Evolutionary conservation across 2,113 vertebrate genomes (phyloP).

Genomic region (Pantherophis guttatus): DNA sequence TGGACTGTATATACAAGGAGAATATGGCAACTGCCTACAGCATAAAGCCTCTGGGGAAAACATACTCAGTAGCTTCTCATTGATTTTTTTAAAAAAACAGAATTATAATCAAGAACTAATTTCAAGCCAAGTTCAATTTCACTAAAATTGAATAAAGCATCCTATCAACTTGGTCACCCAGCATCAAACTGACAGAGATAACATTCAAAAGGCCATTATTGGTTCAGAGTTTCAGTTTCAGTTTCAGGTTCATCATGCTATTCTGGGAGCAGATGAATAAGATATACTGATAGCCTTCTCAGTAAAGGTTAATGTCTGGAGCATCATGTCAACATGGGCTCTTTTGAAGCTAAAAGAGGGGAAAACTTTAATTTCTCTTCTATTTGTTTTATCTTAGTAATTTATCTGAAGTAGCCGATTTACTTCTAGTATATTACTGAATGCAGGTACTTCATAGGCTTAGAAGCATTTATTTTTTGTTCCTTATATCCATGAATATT

Average conservation of each 20-base stretch:
- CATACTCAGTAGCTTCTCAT: conserved; percentile 46
- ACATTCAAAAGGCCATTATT: conserved; percentile 39
- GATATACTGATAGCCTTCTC: conserved; percentile 22
- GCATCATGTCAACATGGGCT: conserved; percentile 1
- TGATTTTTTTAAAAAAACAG: conserved; percentile 56
- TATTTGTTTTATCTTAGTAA: neutral
- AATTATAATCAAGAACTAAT: conserved; percentile 60
- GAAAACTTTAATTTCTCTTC: conserved; percentile 1
- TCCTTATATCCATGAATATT: neutral
- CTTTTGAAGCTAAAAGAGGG: neutral
- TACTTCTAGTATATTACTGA: neutral
- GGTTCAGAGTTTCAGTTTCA: conserved; percentile 11
- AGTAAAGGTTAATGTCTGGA: neutral
- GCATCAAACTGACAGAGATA: conserved; percentile 39
- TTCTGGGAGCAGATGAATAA: conserved; percentile 34
- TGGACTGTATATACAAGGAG: conserved; percentile 4
- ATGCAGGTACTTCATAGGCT: neutral
- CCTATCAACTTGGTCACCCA: conserved; percentile 49
- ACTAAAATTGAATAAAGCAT: conserved; percentile 45
- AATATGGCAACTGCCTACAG: conserved; percentile 40
- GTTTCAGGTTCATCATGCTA: conserved; percentile 48
- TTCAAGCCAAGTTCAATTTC: conserved; percentile 60
- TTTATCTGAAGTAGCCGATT: neutral
- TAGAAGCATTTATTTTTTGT: neutral
- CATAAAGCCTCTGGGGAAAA: conserved; percentile 39